Base-by-base conservation (phyloP, 2,797 vertebrate species). In the Allobates femoralis region DNA sequence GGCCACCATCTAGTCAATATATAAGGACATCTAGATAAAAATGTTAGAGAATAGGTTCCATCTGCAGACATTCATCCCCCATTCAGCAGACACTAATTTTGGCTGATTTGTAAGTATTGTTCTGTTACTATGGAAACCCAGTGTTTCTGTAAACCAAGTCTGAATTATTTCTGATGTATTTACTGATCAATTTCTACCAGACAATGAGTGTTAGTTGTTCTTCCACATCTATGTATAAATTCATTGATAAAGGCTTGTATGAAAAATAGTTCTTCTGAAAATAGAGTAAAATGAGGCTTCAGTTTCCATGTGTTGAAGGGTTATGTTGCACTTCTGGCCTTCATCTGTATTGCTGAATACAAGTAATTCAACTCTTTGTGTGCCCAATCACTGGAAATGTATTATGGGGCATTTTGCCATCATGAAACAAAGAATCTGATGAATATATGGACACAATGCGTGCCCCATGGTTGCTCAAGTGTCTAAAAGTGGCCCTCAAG, bases 51-150 rank as follows among this genome's bases (percentile, higher is more conserved):
- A 74, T 11, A 74, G 5, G n/a, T 78, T 37, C 1, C 76, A 34
- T 14, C 21, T 58, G 5, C 77, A 60, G 55, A 26, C 37, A 79
- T 41, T 37, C 21, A 37, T 66, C n/a, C 1, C 14, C n/a, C n/a
- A n/a, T n/a, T n/a, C 6, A 46, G 34, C 37, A 26, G 34, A 46
- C 37, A 5, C 23, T 80, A 30, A 79, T 51, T 79, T 58, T 79
- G 55, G 56, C 56, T 62, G 76, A 34, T 56, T 62, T 79, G n/a
- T 64, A 30, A 64, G 78, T 30, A 50, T 80, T 79, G 30, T 64
- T 23, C 12, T 46, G 79, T 81, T 81, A 14, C 79, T 81, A 81
- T 81, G 79, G 60, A 66, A 66, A 66, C 78, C 7, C n/a, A 21
- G 26, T 1, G 5, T 14, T 62, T 64, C 60, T 28, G 37, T 64